Evolutionary conservation across 2,113 vertebrate genomes (phyloP).

Genomic region (Thryonomys swinderianus): DNA sequence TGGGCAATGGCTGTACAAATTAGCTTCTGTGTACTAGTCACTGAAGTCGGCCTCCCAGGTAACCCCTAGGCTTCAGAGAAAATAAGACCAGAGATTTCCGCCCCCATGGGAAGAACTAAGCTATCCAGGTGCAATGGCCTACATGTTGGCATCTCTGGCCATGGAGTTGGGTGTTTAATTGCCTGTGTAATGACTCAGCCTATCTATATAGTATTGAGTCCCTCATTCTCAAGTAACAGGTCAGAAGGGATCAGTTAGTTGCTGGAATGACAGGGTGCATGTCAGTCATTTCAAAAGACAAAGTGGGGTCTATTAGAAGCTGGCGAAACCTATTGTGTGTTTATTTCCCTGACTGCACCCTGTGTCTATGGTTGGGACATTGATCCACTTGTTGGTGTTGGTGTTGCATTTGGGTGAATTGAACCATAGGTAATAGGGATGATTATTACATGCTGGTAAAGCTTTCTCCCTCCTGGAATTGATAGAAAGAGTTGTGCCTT

Average conservation of each 20-base stretch:
- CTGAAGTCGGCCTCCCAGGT: constrained; percentile 78
- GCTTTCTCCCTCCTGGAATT: not conserved
- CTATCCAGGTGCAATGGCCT: not conserved
- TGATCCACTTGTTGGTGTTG: not conserved
- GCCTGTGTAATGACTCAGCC: not conserved
- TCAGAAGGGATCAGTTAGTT: not conserved
- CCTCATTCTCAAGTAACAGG: not conserved
- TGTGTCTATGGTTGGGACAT: accelerated
- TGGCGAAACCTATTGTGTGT: not conserved
- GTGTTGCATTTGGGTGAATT: not conserved
- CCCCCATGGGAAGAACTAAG: not conserved
- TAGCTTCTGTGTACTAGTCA: constrained; percentile 81
- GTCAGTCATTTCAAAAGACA: not conserved
- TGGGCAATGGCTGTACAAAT: constrained; percentile 81
- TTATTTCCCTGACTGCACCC: not conserved
- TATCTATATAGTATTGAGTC: not conserved
- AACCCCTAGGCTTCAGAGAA: constrained; percentile 75
- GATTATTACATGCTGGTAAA: not conserved
- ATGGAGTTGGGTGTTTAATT: not conserved
- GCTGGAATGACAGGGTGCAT: not conserved
- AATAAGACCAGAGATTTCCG: constrained; percentile 18
- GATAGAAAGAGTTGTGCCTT: not conserved
- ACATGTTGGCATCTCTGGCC: not conserved
- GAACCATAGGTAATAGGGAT: not conserved
- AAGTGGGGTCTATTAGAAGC: not conserved